Base-by-base conservation (phyloP, 2,113 vertebrate genomes). In the Manacus vitellinus region DNA sequence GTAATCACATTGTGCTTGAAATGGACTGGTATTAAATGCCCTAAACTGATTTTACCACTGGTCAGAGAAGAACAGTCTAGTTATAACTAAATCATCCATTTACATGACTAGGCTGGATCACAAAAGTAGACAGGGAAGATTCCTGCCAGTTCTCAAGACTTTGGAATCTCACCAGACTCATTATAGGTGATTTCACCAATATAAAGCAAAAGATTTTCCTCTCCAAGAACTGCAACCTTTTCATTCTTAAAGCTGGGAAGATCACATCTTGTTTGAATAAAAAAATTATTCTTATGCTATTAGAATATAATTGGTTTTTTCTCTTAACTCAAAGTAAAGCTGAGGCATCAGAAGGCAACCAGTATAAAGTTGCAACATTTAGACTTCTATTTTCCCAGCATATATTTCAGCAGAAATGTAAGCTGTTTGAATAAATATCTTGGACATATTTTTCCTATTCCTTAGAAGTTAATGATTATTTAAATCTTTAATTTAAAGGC, bases 181-280 rank as follows among this genome's bases (percentile, higher is more conserved):
- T 21, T 49, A 35, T 6, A 86, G 4, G 20, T 14, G 14, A 75
- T 44, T 58, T 76, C 35, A 84, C 23, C 56, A 83, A 77, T 9
- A 74, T 4, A 66, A 73, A 76, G 14, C 7, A 67, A 71, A 91
- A 80, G 0, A 58, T 35, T 52, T 95, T 77, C 35, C 56, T 35
- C n/a, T 59, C n/a, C 56, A 59, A 59, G 22, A 59, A 59, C 22
- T 24, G n/a, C 22, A 59, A 25, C 22, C 56, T 59, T 59, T 35
- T 25, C 22, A 6, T 59, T 59, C 14, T 35, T 35, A 59, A 73
- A 89, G 31, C 24, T 56, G 22, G 12, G 24, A 84, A 74, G 33
- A 59, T 12, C 0, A 0, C 16, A 59, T 58, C 63, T 91, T 0
- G 0, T 41, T 58, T 54, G 41, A 90, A 44, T 46, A 70, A 31